These are phyloP conservation scores for Trichosurus vulpecula DNA, from an alignment of 2,797 vertebrate genomes.

Conservation along the genomic window DNA sequence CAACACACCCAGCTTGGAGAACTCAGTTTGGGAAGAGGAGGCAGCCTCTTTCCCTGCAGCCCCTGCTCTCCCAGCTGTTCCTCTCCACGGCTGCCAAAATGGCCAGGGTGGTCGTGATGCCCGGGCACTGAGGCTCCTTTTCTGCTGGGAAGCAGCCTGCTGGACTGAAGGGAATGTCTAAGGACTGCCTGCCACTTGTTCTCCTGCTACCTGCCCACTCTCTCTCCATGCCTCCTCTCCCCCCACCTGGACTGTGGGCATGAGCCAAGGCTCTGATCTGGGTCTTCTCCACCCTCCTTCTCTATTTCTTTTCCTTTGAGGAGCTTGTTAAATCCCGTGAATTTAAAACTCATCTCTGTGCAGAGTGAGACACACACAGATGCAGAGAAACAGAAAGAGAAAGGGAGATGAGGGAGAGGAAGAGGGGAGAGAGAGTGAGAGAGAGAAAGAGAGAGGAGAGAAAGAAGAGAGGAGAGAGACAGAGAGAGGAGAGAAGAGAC, in stretches of 20 bases:
- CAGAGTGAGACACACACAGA: background rate
- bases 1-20: constrained; percentile 68
- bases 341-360: background rate
- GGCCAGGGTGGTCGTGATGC: background rate
- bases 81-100: background rate
- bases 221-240: background rate
- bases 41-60: constrained; percentile 48
- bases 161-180: background rate
- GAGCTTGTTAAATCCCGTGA: background rate
- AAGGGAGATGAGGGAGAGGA: background rate
- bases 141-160: background rate
- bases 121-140: background rate
- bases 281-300: background rate
- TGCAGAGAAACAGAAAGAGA: background rate
- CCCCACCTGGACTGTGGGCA: background rate
- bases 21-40: constrained; percentile 72
- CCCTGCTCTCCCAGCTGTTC: background rate
- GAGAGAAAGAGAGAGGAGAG: no score
- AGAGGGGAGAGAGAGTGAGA: background rate
- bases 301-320: background rate
- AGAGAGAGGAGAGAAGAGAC: no score
- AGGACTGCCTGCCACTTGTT: background rate
- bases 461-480: background rate
- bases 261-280: background rate
- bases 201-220: background rate